Base-by-base conservation (phyloP, 2,888 invertebrate species). In the Sarcophaga rosellei region DNA sequence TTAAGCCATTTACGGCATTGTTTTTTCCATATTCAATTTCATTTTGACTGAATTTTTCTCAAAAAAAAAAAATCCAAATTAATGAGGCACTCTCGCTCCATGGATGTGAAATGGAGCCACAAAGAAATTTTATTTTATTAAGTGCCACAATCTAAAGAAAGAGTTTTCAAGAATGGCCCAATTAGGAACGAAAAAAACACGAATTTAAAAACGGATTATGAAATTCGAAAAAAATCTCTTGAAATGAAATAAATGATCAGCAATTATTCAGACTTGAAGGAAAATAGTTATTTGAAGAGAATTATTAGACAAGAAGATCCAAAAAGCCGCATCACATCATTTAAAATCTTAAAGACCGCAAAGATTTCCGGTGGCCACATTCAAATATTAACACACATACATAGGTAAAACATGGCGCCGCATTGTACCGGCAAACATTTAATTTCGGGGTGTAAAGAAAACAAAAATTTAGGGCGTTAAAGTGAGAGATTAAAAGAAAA, bases 1-100 rank as follows among this genome's bases (percentile, higher is more conserved):
- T 91, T 89, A 89, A 88, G 90, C 90, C 88, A 88, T 91, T 91
- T 90, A 89, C 88, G 87, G 88, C 85, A 84, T 59, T 21, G 21
- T 20, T 68, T 57, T 3, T 73, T 63, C 35, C 44, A 17, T 25
- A 12, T 23, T 15, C 61, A 25, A 23, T 11, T 23, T 15, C 11
- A n/a, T 15, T 12, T 53, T 25, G 6, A 1, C 3, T 35, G 35
- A 35, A 35, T 73, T 59, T 21, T 44, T 66, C 23, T 59, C 23
- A 15, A 63, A 35, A 35, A 35, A 25, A 25, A 68, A n/a, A n/a
- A n/a, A 70, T 21, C 57, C 44, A 59, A 75, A 70, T 61, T 84
- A 84, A 84, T 84, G 84, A 80, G 69, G 65, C 25, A 81, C 69
- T 81, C 68, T 77, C 81, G 85, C 81, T 77, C 77, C 45, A 4